Evolutionary conservation across 2,888 invertebrate genomes (phyloP), one percentile per base, ranked within the genome.

Genomic region (Caprella mutica): DNA sequence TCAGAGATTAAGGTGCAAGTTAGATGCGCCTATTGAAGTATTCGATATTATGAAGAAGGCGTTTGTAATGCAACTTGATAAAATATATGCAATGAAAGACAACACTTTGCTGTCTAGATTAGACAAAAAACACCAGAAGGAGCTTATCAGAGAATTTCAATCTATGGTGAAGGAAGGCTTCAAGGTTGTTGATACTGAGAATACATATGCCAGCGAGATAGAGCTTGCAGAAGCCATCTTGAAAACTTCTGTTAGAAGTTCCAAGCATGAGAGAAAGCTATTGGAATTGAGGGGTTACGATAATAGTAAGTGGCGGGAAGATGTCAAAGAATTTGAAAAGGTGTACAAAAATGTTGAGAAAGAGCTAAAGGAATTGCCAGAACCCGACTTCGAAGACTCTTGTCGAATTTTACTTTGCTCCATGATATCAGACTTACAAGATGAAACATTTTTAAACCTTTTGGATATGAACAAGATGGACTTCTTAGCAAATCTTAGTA

Each of bases 401-500:
- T 61, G 61, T 35, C 40, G 58, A 9, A 35, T 61, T 14, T 43
- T 54, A 5, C 27, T 61, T 46, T 40, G 44, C 14, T 61, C 61
- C 6, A 52, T 51, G 8, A 5, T 61, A 8, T 17, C 24, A 19
- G 61, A 61, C 23, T 52, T 61, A 5, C 51, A 58, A 26, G 61
- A 61, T 30, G 24, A 30, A 2, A 46, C 33, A 21, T 56, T 61
- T 27, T 23, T 27, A 5, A 19, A 51, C 9, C 8, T 58, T 42
- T 26, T 50, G 8, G 17, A 55, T 4, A 24, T 42, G 19, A 50
- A 56, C 48, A 61, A 61, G 43, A 57, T 46, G 27, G 55, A 51
- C 5, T 61, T 61, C 51, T 38, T 61, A n/a, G 58, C 57, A 27
- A 33, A 30, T 2, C 46, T 61, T 17, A 58, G 58, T 23, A 51